Evolutionary conservation across 2,888 invertebrate genomes (phyloP).

Genomic region (Mesoligia furuncula): DNA sequence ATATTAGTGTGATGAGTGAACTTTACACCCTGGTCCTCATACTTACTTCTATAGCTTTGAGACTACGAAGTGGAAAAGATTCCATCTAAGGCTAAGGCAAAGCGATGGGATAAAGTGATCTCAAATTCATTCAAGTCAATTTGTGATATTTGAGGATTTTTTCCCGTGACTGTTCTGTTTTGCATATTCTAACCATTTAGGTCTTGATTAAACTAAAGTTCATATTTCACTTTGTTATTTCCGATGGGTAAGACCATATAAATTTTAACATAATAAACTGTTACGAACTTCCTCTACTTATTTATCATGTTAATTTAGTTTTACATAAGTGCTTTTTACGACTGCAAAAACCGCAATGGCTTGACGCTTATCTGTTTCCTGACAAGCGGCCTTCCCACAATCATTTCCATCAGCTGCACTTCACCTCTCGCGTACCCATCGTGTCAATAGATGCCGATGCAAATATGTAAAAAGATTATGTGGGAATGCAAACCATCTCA

Average conservation of each 20-base stretch:
- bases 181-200: background rate
- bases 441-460: conserved; percentile 71
- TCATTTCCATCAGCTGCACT: conserved; percentile 52
- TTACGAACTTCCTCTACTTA: conserved; percentile 45
- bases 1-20: no score
- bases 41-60: no score
- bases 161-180: background rate
- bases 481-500: conserved; percentile 79
- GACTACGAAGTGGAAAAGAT: background rate
- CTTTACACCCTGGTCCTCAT: no score
- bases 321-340: conserved; percentile 40
- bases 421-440: conserved; percentile 63
- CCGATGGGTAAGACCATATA: conserved; percentile 4
- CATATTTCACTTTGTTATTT: conserved; percentile 1
- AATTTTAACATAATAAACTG: conserved; percentile 8
- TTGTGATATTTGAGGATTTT: background rate
- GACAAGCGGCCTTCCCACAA: conserved; percentile 48
- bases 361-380: conserved; percentile 44
- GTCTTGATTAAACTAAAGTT: background rate
- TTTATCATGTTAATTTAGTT: conserved; percentile 35
- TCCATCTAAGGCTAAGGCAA: background rate
- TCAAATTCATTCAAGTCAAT: background rate
- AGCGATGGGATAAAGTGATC: background rate
- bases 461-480: conserved; percentile 69
- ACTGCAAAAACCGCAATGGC: conserved; percentile 54